Percentiles rank a stretch among this genome's conserved stretches.
These are phyloP conservation scores for Phrixothrix hirtus DNA, from an alignment of 2,888 invertebrate species.

Conservation along the genomic window DNA sequence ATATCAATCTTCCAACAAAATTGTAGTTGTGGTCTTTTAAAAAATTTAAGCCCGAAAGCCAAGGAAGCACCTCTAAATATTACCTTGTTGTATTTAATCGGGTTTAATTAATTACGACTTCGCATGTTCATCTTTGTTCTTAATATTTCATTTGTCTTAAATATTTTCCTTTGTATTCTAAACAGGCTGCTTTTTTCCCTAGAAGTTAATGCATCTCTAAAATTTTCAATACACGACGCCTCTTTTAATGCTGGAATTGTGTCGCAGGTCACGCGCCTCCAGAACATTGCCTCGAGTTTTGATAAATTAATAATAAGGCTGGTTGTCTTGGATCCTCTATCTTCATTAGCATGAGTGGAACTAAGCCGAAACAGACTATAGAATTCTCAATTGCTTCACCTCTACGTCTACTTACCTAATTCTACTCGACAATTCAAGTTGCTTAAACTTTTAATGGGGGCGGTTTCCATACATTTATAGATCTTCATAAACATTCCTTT, in stretches of 20 bases:
- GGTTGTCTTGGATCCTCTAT: constrained; percentile 26
- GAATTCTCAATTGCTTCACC: constrained; percentile 22
- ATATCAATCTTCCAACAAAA: constrained; percentile 6
- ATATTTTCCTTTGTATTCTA: background rate
- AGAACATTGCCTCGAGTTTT: constrained; percentile 30
- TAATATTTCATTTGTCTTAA: constrained; percentile 12
- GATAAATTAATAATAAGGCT: constrained; percentile 32
- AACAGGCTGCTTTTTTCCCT: background rate
- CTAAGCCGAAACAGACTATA: constrained; percentile 27
- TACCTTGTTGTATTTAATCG: constrained; percentile 8
- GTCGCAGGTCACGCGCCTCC: constrained; percentile 30
- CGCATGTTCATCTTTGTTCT: constrained; percentile 21
- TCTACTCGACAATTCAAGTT: constrained; percentile 21
- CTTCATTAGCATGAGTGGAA: constrained; percentile 29
- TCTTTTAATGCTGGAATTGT: constrained; percentile 21
- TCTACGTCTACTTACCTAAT: constrained; percentile 6
- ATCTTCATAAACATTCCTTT: too few species aligned
- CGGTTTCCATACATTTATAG: too few species aligned
- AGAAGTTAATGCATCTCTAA: too few species aligned
- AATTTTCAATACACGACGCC: too few species aligned
- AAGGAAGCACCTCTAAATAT: constrained; percentile 7
- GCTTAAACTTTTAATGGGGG: too few species aligned
- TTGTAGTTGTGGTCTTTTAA: constrained; percentile 4
- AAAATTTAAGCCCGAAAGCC: constrained; percentile 6
- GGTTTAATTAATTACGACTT: constrained; percentile 22